Percentiles rank a stretch among this genome's conserved stretches.
These are phyloP conservation scores for Aurelia coerulea DNA, from an alignment of 30 jellyfish, hydroid and myxozoan genomes.

Conservation along the genomic window DNA sequence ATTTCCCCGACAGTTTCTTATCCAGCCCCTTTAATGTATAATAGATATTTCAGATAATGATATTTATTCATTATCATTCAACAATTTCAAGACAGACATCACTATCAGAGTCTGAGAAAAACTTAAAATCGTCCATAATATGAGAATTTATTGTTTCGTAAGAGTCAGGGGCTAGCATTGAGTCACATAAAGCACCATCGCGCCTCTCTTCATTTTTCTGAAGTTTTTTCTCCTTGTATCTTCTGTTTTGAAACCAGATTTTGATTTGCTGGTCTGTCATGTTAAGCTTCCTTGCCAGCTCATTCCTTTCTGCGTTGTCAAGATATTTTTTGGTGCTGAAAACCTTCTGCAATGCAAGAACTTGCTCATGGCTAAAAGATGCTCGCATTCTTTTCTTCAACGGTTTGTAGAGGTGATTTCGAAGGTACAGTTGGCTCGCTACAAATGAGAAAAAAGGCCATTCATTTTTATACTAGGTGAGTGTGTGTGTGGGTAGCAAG, in stretches of 20 bases:
- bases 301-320: slow-evolving; percentile 41
- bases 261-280: slow-evolving; percentile 67
- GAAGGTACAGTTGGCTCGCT: slow-evolving; percentile 34
- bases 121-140: slow-evolving; percentile 7
- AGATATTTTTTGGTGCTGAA: slow-evolving; percentile 47
- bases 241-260: slow-evolving; percentile 67
- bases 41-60: background rate
- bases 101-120: slow-evolving; percentile 11
- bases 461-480: background rate
- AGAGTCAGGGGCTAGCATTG: background rate
- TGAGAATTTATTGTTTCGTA: background rate
- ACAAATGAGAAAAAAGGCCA: background rate
- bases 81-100: slow-evolving; percentile 41
- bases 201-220: slow-evolving; percentile 11
- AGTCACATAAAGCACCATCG: background rate
- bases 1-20: no score
- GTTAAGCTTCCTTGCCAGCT: slow-evolving; percentile 48
- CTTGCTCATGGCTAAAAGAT: slow-evolving; percentile 61
- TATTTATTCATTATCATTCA: background rate
- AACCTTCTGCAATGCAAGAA: slow-evolving; percentile 41
- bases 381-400: slow-evolving; percentile 61
- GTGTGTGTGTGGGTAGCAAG: no score
- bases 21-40: background rate
- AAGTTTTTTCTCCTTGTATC: slow-evolving; percentile 55
- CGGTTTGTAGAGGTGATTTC: slow-evolving; percentile 14